These are phyloP conservation scores for Adineta ricciae DNA, from an alignment of 2,888 invertebrate species.

Conservation along the genomic window DNA sequence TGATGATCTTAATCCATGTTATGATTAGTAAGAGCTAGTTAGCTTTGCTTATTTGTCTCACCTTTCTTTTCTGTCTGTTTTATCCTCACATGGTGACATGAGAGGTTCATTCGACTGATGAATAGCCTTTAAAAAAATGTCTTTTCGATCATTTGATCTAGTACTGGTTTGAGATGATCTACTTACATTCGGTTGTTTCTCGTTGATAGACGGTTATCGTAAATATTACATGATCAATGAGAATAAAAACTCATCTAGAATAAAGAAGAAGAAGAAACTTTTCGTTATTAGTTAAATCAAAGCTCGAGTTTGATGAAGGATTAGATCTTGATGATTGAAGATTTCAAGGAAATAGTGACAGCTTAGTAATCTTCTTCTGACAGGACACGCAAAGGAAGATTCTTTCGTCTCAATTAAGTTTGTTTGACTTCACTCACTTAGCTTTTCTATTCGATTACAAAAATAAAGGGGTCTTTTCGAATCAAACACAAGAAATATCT, in stretches of 20 bases:
- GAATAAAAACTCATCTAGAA: not conserved
- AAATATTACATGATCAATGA: not conserved
- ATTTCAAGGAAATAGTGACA: no score
- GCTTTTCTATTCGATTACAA: no score
- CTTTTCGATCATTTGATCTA: not conserved
- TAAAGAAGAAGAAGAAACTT: not conserved
- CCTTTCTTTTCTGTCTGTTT: not conserved
- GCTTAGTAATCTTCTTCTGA: no score
- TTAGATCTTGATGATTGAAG: no score
- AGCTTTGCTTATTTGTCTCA: not conserved
- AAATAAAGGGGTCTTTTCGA: not conserved
- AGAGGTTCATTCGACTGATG: not conserved
- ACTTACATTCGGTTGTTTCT: not conserved
- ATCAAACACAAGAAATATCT: not conserved
- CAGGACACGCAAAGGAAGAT: no score
- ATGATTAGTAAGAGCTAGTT: not conserved
- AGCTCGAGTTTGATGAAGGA: no score
- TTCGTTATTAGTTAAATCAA: no score
- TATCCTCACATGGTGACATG: not conserved
- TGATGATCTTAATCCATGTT: not conserved
- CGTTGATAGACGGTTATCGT: no score
- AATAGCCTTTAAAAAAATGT: not conserved
- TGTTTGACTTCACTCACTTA: no score
- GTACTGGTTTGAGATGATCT: not conserved
- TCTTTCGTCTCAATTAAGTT: no score